Evolutionary conservation across 2,888 invertebrate genomes (phyloP).

Genomic region (Clusia tigrina): DNA sequence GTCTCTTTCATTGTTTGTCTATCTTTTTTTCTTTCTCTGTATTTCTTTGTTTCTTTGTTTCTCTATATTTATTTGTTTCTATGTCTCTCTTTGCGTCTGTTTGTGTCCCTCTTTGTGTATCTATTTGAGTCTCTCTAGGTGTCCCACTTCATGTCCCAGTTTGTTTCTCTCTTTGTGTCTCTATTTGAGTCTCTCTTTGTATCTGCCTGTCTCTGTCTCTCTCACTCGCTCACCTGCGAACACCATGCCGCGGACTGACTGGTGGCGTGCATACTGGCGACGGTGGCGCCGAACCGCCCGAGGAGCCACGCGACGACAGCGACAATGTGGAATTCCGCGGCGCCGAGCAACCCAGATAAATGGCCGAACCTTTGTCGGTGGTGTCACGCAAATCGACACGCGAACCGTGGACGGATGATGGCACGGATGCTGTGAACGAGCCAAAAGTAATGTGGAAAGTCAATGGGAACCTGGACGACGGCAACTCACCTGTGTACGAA

Average conservation of each 20-base stretch:
- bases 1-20: too few relatives aligned
- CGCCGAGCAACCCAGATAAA: slow-evolving; percentile 68
- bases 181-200: too few relatives aligned
- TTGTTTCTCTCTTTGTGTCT: too few relatives aligned
- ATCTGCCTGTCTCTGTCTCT: too few relatives aligned
- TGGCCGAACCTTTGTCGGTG: slow-evolving; percentile 69
- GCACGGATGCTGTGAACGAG: slow-evolving; percentile 69
- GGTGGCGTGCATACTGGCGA: slow-evolving; percentile 81
- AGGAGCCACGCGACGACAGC: slow-evolving; percentile 67
- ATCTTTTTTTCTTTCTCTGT: too few relatives aligned
- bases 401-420: slow-evolving; percentile 78
- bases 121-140: too few relatives aligned
- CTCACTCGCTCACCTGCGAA: slow-evolving; percentile 60
- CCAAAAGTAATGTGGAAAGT: background rate
- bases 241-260: slow-evolving; percentile 75
- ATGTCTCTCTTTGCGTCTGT: too few relatives aligned
- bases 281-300: slow-evolving; percentile 75
- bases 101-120: too few relatives aligned
- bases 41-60: too few relatives aligned
- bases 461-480: background rate
- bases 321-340: slow-evolving; percentile 57
- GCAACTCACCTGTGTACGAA: slow-evolving; percentile 72
- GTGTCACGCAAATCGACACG: slow-evolving; percentile 73
- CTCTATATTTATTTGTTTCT: too few relatives aligned
- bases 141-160: too few relatives aligned